Base-by-base conservation (phyloP, 2,888 invertebrate species). In the Pristionchus mayeri region DNA sequence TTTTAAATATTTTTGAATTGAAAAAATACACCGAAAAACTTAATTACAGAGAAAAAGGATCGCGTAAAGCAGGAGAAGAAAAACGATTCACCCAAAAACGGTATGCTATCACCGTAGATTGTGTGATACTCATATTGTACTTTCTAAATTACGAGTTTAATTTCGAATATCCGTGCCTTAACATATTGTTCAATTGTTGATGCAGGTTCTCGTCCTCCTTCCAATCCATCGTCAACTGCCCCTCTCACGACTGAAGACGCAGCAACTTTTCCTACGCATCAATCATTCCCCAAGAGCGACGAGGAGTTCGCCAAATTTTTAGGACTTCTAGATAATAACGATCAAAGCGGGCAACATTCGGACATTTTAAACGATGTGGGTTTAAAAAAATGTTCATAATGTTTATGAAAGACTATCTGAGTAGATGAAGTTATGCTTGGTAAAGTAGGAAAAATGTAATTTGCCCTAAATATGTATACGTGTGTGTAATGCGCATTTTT, bases 301-400 rank as follows among this genome's bases (percentile, higher is more conserved):
- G 81, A 82, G 52, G 81, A 82, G 24, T 82, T 82, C 48, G 81
- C 81, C 48, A 63, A 60, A n/a, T 50, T 60, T 44, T 40, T 82
- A 30, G 81, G 81, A 11, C 81, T 82, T 48, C 13, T 82, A 30
- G 81, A 82, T 44, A 60, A 57, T 44, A 60, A 44, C 63, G 81
- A 82, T 27, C 81, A 82, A 82, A 82, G 63, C 63, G 81, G 81
- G 63, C 60, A 63, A 16, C 57, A 63, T 63, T 63, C 81, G 40
- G 81, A 82, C 48, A 82, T 82, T 82, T 52, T 82, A n/a, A 82
- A 30, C 27, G 81, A 82, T 63, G 81, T 82, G 21, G 16, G 81
- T 82, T 34, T 21, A n/a, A n/a, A n/a, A n/a, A n/a, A n/a, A n/a
- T n/a, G 7, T 78, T 37, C 21, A 48, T 67, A 50, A 6, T 30